Conservation (phyloP, 2,888 invertebrate genomes). For the Pasiphila rectangulata region DNA sequence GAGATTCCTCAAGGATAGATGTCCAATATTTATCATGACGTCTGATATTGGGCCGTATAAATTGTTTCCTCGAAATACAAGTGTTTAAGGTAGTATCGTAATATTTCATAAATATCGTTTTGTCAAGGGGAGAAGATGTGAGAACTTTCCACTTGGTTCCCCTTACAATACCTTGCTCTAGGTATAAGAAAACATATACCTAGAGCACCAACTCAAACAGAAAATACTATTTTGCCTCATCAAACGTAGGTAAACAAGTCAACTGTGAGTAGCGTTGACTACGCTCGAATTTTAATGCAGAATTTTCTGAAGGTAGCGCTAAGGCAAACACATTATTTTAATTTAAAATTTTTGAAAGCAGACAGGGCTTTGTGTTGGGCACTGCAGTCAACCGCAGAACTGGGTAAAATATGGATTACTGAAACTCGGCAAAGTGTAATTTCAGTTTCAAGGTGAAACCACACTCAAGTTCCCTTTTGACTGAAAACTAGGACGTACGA, state of each 20-base stretch:
- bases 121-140: too few relatives aligned
- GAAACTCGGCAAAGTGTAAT: slow-evolving; percentile 4
- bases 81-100: too few relatives aligned
- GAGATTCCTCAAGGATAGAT: slow-evolving; percentile 40
- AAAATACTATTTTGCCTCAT: too few relatives aligned
- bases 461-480: background rate
- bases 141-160: too few relatives aligned
- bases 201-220: too few relatives aligned
- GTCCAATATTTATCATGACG: slow-evolving; percentile 41
- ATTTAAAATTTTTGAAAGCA: slow-evolving; percentile 4
- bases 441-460: slow-evolving; percentile 10
- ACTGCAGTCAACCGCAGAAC: slow-evolving; percentile 8
- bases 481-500: background rate
- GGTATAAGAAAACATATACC: too few relatives aligned
- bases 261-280: background rate
- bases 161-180: too few relatives aligned
- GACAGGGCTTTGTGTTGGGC: slow-evolving; percentile 3
- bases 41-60: slow-evolving; percentile 29
- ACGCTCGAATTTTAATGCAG: slow-evolving; percentile 8
- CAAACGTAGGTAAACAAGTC: too few relatives aligned
- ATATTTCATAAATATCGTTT: too few relatives aligned
- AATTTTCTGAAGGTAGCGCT: background rate
- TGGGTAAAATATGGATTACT: slow-evolving; percentile 3
- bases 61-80: slow-evolving; percentile 28
- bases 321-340: slow-evolving; percentile 2